Conservation (phyloP, 2,797 vertebrate genomes). For the Fratercula arctica region DNA sequence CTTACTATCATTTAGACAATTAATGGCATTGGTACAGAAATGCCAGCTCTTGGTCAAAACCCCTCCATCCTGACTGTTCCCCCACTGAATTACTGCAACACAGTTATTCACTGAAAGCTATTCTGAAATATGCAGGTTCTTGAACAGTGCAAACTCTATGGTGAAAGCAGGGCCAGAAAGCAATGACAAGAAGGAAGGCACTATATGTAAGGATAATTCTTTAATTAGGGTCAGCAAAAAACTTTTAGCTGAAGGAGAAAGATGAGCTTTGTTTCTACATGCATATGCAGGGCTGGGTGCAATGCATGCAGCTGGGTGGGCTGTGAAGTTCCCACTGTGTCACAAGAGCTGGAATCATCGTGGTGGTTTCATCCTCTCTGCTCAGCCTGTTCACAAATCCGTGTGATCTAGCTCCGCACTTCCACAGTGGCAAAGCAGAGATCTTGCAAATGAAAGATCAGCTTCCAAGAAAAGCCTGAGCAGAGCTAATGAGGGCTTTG, state of each 20-base stretch:
- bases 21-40: not conserved
- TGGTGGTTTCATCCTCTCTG: not conserved
- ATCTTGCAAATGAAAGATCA: not conserved
- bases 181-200: rapidly evolving
- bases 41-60: not conserved
- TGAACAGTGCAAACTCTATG: not conserved
- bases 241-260: not conserved
- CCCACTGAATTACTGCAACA: not conserved
- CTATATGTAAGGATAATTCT: not conserved
- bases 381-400: not conserved
- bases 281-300: not conserved
- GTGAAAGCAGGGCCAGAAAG: not conserved
- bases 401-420: not conserved
- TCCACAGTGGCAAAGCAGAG: not conserved
- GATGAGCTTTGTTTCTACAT: not conserved
- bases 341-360: not conserved
- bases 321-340: not conserved
- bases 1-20: not conserved
- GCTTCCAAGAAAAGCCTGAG: not conserved
- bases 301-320: not conserved
- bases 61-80: not conserved
- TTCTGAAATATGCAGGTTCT: not conserved
- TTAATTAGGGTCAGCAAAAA: not conserved
- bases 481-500: not conserved
- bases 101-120: not conserved